Conservation (phyloP, 2,888 invertebrate genomes). For the Drosophila borborema region DNA sequence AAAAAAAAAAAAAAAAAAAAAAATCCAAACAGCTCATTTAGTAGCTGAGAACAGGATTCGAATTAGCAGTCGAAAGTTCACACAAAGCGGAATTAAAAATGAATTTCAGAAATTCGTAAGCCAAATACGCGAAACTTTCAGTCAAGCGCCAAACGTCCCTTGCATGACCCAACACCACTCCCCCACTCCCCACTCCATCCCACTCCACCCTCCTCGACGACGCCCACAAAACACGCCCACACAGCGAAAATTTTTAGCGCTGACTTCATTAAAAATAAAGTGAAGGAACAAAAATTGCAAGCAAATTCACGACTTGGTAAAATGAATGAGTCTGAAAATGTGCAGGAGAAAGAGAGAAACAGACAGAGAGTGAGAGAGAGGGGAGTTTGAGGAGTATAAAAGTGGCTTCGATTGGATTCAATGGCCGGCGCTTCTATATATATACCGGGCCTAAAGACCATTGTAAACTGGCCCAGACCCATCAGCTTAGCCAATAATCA, state of each 20-base stretch:
- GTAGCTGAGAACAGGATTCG: conserved; percentile 23
- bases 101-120: conserved; percentile 61
- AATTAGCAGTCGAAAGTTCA: conserved; percentile 43
- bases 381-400: conserved; percentile 1
- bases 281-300: conserved; percentile 60
- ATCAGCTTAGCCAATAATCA: conserved; percentile 77
- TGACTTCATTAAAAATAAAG: conserved; percentile 73
- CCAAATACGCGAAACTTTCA: conserved; percentile 39
- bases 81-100: conserved; percentile 59
- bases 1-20: too few species aligned
- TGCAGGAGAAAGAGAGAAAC: background rate
- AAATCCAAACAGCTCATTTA: conserved; percentile 37
- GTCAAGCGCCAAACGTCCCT: background rate
- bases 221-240: conserved; percentile 43
- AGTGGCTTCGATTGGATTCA: conserved; percentile 70
- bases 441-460: conserved; percentile 32
- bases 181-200: background rate
- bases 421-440: conserved; percentile 29
- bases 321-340: conserved; percentile 72
- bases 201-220: background rate
- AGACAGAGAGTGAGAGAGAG: background rate
- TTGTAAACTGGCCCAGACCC: conserved; percentile 65
- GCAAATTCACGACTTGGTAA: conserved; percentile 64
- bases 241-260: conserved; percentile 70
- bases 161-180: background rate